These are phyloP conservation scores for Boloria selene DNA, from an alignment of 2,888 invertebrate species.

Conservation along the genomic window DNA sequence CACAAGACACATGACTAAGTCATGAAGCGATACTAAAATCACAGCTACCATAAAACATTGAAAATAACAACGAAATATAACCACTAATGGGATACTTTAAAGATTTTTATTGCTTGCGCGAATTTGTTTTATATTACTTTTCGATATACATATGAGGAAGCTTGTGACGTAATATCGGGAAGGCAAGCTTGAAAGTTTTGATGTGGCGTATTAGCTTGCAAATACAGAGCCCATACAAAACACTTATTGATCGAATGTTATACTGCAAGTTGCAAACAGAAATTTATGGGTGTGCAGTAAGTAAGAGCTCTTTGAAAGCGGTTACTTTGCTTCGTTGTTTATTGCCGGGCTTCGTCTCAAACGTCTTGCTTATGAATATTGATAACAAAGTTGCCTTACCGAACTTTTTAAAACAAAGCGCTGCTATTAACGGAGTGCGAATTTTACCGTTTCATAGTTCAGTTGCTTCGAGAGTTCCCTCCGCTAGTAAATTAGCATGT, in stretches of 20 bases:
- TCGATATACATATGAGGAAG: slow-evolving; percentile 23
- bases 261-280: slow-evolving; percentile 78
- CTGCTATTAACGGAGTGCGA: slow-evolving; percentile 59
- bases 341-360: slow-evolving; percentile 71
- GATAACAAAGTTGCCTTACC: slow-evolving; percentile 67
- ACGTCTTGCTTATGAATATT: slow-evolving; percentile 78
- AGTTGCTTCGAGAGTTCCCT: slow-evolving; percentile 41
- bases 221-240: slow-evolving; percentile 81
- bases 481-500: slow-evolving; percentile 30
- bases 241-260: slow-evolving; percentile 79
- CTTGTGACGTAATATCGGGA: slow-evolving; percentile 67
- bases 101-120: not conserved
- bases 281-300: slow-evolving; percentile 75
- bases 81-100: slow-evolving; percentile 12
- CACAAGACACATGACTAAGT: slow-evolving; percentile 62
- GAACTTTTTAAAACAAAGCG: slow-evolving; percentile 66
- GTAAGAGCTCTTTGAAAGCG: slow-evolving; percentile 67
- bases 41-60: slow-evolving; percentile 35
- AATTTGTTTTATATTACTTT: slow-evolving; percentile 11
- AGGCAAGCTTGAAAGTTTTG: slow-evolving; percentile 67
- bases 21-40: slow-evolving; percentile 51
- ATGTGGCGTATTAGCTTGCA: slow-evolving; percentile 78
- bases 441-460: slow-evolving; percentile 49
- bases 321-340: slow-evolving; percentile 71
- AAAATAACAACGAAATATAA: slow-evolving; percentile 3